Evolutionary conservation across 2,888 invertebrate species (phyloP).

Genomic region (Brenthis daphne): DNA sequence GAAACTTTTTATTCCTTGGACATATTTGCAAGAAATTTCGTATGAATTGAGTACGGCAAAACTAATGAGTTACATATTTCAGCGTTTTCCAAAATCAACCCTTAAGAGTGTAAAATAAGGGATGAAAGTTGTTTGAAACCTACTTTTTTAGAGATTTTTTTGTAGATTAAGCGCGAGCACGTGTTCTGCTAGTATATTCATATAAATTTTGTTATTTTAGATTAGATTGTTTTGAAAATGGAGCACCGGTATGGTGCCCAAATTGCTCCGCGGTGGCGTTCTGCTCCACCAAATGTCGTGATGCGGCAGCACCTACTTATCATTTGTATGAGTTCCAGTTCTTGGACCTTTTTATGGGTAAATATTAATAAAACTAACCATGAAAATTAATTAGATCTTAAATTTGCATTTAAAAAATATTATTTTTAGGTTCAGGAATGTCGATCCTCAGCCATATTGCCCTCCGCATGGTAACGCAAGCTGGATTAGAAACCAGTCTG

Average conservation of each 20-base stretch:
- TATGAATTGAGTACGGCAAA: too few species aligned
- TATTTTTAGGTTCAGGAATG: conserved; percentile 86
- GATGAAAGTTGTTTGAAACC: too few species aligned
- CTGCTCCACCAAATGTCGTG: conserved; percentile 85
- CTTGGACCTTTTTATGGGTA: conserved; percentile 88
- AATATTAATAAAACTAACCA: conserved; percentile 21
- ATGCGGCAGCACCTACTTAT: conserved; percentile 84
- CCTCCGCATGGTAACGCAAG: conserved; percentile 89
- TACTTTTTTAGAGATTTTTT: too few species aligned
- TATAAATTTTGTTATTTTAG: conserved; percentile 42
- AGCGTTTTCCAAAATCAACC: too few species aligned
- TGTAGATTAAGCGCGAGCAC: too few species aligned
- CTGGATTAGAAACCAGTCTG: conserved; percentile 74
- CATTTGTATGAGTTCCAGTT: conserved; percentile 90
- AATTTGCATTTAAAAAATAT: neutral
- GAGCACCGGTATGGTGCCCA: conserved; percentile 87
- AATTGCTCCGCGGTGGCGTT: conserved; percentile 90
- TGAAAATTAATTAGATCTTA: neutral
- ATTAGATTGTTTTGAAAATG: conserved; percentile 55
- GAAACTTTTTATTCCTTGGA: too few species aligned
- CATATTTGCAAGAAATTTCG: too few species aligned
- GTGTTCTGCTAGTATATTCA: too few species aligned
- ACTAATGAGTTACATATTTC: too few species aligned
- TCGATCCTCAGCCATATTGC: conserved; percentile 89
- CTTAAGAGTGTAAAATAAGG: too few species aligned